Evolutionary conservation across 2,113 vertebrate genomes (phyloP).

Genomic region (Apteryx owenii): DNA sequence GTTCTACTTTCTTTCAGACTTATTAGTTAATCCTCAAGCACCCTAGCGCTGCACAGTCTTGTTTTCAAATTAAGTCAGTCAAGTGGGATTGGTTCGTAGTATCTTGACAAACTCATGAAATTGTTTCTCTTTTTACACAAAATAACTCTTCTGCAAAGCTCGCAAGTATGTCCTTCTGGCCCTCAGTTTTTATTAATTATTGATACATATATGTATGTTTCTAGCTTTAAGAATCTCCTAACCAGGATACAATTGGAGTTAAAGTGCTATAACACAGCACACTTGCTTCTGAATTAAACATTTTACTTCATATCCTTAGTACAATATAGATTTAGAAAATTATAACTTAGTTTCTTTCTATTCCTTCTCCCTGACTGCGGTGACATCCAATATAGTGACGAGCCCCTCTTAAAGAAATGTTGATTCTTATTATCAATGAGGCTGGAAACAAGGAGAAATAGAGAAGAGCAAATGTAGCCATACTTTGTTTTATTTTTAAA

Average conservation of each 20-base stretch:
- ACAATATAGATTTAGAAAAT: slow-evolving; percentile 41
- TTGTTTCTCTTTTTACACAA: slow-evolving; percentile 24
- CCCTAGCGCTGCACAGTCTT: slow-evolving; percentile 56
- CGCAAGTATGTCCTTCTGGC: background rate
- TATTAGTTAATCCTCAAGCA: slow-evolving; percentile 17
- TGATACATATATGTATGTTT: slow-evolving; percentile 7
- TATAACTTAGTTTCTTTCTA: slow-evolving; percentile 31
- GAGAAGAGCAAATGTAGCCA: slow-evolving; percentile 55
- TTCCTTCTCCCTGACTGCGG: background rate
- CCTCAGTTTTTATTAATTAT: background rate
- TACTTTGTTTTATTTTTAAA: slow-evolving; percentile 40
- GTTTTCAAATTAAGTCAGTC: slow-evolving; percentile 50
- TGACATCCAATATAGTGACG: background rate
- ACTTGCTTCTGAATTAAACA: slow-evolving; percentile 28
- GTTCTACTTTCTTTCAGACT: background rate
- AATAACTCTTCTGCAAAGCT: slow-evolving; percentile 35
- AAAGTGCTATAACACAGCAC: slow-evolving; percentile 6
- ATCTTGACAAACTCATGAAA: slow-evolving; percentile 17
- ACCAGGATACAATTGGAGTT: slow-evolving; percentile 23
- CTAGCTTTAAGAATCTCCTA: slow-evolving; percentile 27
- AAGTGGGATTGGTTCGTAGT: slow-evolving; percentile 60
- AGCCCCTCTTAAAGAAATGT: background rate
- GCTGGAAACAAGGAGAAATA: slow-evolving; percentile 42
- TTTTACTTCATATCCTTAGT: slow-evolving; percentile 56
- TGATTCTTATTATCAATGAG: background rate